Percentiles rank a stretch among this genome's conserved stretches.
Conservation (phyloP, 2,888 invertebrate species). For the Tethea ocularis region DNA sequence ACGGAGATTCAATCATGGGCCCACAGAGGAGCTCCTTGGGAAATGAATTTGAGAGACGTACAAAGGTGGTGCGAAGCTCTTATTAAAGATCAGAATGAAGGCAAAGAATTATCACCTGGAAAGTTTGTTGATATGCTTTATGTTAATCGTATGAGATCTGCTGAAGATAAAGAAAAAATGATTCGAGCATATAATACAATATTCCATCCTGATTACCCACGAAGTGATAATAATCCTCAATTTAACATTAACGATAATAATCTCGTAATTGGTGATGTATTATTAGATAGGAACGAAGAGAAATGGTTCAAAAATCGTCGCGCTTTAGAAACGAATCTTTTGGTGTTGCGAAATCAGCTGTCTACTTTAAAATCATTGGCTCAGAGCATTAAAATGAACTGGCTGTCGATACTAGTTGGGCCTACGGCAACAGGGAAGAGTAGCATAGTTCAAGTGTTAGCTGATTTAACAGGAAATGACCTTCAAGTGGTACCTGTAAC, state of each 20-base stretch:
- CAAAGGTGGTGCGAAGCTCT: constrained; percentile 95
- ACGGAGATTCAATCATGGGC: constrained; percentile 88
- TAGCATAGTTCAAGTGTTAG: constrained; percentile 88
- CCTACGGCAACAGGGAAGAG: constrained; percentile 91
- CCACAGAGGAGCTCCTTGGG: constrained; percentile 95
- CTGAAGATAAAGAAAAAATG: constrained; percentile 90
- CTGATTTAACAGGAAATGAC: constrained; percentile 89
- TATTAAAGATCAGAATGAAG: constrained; percentile 62
- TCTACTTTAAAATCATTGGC: constrained; percentile 90
- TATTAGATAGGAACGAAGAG: constrained; percentile 64
- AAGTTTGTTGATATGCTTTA: constrained; percentile 91
- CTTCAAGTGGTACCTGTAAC: constrained; percentile 92
- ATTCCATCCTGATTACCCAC: constrained; percentile 75
- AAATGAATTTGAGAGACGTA: constrained; percentile 98
- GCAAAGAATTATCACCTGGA: constrained; percentile 73
- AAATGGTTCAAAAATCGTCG: constrained; percentile 66
- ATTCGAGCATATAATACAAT: constrained; percentile 72
- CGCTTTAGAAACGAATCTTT: constrained; percentile 63
- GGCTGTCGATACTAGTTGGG: constrained; percentile 95
- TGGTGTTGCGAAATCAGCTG: constrained; percentile 84
- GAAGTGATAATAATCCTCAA: constrained; percentile 81
- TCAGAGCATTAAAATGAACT: constrained; percentile 95
- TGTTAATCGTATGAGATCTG: constrained; percentile 92
- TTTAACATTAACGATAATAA: constrained; percentile 83
- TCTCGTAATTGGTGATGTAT: constrained; percentile 87